phyloP scores from a whole-genome alignment of 2,888 invertebrate genomes.

The Zhengitettix transpicula region DNA sequence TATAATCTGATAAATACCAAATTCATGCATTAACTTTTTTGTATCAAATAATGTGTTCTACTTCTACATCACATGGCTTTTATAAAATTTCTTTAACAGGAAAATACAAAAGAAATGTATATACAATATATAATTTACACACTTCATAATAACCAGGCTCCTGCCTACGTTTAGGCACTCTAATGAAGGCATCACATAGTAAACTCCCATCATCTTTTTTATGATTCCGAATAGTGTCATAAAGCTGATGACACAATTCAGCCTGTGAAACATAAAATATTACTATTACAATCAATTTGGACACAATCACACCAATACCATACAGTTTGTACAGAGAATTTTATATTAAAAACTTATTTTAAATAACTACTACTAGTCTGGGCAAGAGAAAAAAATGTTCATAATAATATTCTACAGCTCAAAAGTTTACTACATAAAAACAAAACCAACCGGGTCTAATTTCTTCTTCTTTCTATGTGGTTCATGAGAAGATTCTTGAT shows the following conservation, averaged over 20 bases:
- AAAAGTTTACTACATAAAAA: neutral
- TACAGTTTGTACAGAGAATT: neutral
- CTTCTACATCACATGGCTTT: no score
- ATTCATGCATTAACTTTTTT: no score
- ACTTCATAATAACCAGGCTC: constrained; percentile 77
- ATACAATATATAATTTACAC: neutral
- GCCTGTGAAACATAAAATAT: constrained; percentile 32
- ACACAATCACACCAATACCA: neutral
- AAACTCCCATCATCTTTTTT: constrained; percentile 84
- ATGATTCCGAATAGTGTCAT: constrained; percentile 76
- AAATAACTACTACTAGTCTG: no score
- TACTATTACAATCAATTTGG: neutral
- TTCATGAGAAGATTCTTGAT: constrained; percentile 34
- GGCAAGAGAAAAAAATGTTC: no score
- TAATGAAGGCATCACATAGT: constrained; percentile 84
- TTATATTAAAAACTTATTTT: neutral
- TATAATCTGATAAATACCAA: no score
- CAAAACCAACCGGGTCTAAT: constrained; percentile 49
- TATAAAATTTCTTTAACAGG: no score
- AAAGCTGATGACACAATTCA: constrained; percentile 79
- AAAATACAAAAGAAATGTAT: no score
- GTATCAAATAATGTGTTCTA: no score
- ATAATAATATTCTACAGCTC: neutral
- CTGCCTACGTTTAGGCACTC: constrained; percentile 85
- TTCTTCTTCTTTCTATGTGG: constrained; percentile 46